phyloP scores from a whole-genome alignment of 2,113 vertebrate species.

The Vidua macroura region DNA sequence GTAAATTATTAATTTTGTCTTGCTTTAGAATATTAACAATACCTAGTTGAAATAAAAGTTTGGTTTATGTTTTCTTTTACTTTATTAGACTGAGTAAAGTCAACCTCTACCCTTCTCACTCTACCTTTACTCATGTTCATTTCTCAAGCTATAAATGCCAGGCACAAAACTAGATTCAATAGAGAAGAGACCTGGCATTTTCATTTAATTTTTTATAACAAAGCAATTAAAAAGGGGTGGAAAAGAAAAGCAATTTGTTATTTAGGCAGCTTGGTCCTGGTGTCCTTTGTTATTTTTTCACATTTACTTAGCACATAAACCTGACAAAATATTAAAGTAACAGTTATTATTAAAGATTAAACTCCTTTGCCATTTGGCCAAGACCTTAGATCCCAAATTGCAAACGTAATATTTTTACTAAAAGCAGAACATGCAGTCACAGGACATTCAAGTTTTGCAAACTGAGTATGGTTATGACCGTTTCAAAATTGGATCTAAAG shows the following conservation, averaged over 20 bases:
- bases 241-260: not conserved
- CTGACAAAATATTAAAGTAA: not conserved
- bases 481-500: not conserved
- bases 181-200: not conserved
- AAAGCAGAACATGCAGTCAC: not conserved
- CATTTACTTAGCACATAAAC: not conserved
- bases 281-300: not conserved
- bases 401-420: not conserved
- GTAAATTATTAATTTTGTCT: not conserved
- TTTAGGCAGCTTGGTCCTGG: not conserved
- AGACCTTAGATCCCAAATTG: not conserved
- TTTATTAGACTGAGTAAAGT: not conserved
- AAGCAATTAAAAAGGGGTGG: not conserved
- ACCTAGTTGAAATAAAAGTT: not conserved
- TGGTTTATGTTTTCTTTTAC: not conserved
- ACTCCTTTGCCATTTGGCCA: not conserved
- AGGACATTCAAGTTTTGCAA: not conserved
- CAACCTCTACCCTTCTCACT: not conserved
- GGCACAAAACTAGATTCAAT: accelerated
- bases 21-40: not conserved
- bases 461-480: not conserved
- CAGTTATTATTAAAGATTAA: not conserved
- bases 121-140: not conserved
- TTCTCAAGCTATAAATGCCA: not conserved
- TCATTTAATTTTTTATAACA: not conserved